phyloP scores from a whole-genome alignment of 2,797 vertebrate species.

The Ibycter americanus region DNA sequence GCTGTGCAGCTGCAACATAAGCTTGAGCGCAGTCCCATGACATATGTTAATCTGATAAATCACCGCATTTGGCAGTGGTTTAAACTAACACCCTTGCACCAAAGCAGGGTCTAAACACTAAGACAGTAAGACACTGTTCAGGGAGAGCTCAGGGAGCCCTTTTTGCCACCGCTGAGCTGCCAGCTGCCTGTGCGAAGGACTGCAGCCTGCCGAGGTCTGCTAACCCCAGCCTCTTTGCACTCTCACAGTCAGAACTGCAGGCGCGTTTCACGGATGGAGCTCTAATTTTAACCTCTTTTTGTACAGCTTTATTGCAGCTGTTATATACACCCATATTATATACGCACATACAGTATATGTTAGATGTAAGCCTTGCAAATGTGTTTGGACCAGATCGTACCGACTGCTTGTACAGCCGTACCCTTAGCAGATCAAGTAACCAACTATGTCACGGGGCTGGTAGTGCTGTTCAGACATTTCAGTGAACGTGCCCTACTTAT shows the following conservation, averaged over 20 bases:
- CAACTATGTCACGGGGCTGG: neutral
- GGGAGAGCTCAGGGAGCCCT: neutral
- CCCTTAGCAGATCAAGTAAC: neutral
- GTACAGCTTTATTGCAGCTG: neutral
- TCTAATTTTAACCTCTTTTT: neutral
- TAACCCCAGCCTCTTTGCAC: neutral
- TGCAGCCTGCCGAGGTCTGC: neutral
- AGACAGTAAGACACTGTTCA: neutral
- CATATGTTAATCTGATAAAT: neutral
- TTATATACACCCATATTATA: too few species aligned
- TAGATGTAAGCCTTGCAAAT: neutral
- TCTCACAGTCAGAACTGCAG: neutral
- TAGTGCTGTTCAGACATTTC: neutral
- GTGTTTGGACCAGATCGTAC: neutral
- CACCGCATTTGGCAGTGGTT: neutral
- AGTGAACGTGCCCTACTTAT: neutral
- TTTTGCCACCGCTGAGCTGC: neutral
- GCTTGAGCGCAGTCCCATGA: neutral
- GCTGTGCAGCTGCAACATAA: neutral
- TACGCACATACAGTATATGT: rapidly evolving
- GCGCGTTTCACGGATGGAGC: rapidly evolving
- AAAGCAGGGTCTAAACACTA: neutral
- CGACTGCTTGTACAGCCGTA: neutral
- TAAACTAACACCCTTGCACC: neutral
- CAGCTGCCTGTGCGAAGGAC: neutral